Evolutionary conservation across 92 coral and sea anemone species (phyloP), one percentile per base, ranked within the genome.

Genomic region (Epizoanthus ramosus): DNA sequence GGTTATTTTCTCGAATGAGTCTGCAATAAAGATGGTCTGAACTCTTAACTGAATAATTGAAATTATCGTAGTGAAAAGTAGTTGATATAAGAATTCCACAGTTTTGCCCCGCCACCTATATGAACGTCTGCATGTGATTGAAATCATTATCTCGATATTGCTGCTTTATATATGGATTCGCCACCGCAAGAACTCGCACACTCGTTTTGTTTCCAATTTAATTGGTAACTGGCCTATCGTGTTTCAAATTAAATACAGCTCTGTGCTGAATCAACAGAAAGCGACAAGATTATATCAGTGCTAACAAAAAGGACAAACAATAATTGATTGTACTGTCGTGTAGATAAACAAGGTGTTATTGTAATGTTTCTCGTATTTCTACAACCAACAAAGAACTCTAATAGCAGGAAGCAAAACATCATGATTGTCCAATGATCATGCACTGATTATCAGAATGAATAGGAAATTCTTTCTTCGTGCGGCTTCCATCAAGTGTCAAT

Each of bases 211-310:
- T 50, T 50, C 13, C 13, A 50, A 50, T 50, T 50, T 6, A 47
- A 47, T 47, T 47, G 53, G 53, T 50, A 50, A 50, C 53, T 47
- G 14, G 54, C 54, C 54, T 50, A 41, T 71, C 57, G 22, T n/a
- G 75, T 71, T 71, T 71, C 75, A 71, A 56, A 45, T 71, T 71
- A 71, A 71, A 71, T 18, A 71, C 75, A 71, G 58, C 58, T 71
- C 10, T 10, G 25, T 8, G 56, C 58, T 71, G 33, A 71, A 21
- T 41, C 56, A 71, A 71, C 58, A 71, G 14, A 50, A 43, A 71
- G 33, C 19, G 75, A 15, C 3, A 17, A 71, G 10, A 18, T 8
- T 43, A 8, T 45, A 18, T 45, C 28, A 71, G 14, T 41, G 58
- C 35, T 1, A n/a, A 71, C 59, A 71, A 22, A 71, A 47, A 71